phyloP scores from a whole-genome alignment of 64 coral and sea anemone species.

The Stylophora pistillata region DNA sequence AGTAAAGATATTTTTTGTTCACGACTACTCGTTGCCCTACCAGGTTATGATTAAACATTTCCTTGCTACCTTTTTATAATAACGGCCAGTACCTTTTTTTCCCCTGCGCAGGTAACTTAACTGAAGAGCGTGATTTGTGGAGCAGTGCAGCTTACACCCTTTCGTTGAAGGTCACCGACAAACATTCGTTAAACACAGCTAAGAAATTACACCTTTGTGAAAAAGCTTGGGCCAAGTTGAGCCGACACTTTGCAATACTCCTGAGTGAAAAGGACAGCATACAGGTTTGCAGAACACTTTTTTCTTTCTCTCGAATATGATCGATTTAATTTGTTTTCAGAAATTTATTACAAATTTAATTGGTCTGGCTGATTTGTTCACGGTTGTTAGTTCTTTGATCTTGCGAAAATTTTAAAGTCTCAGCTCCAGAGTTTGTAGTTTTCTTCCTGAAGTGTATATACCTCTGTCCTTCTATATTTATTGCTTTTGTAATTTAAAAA shows the following conservation, averaged over 20 bases:
- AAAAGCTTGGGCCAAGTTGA: conserved; percentile 94
- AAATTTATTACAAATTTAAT: too few species aligned
- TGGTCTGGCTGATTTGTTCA: too few species aligned
- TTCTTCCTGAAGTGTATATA: too few species aligned
- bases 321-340: too few species aligned
- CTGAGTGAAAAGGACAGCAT: conserved; percentile 94
- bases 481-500: not conserved
- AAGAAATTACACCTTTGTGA: conserved; percentile 94
- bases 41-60: not conserved
- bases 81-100: not conserved
- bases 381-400: too few species aligned
- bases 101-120: conserved; percentile 55
- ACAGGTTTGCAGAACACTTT: conserved; percentile 54
- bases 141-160: conserved; percentile 89
- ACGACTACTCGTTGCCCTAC: not conserved
- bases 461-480: too few species aligned
- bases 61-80: not conserved
- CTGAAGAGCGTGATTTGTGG: conserved; percentile 95
- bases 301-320: not conserved
- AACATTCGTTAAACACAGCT: conserved; percentile 87
- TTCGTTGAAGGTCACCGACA: conserved; percentile 90
- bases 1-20: too few species aligned
- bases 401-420: too few species aligned
- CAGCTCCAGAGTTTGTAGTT: too few species aligned
- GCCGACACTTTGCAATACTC: conserved; percentile 90